A percentile compares a stretch with the other conserved stretches of the same genome.
These are phyloP conservation scores for Epinephelus malabaricus DNA, from an alignment of 2,797 vertebrate species.

Conservation along the genomic window DNA sequence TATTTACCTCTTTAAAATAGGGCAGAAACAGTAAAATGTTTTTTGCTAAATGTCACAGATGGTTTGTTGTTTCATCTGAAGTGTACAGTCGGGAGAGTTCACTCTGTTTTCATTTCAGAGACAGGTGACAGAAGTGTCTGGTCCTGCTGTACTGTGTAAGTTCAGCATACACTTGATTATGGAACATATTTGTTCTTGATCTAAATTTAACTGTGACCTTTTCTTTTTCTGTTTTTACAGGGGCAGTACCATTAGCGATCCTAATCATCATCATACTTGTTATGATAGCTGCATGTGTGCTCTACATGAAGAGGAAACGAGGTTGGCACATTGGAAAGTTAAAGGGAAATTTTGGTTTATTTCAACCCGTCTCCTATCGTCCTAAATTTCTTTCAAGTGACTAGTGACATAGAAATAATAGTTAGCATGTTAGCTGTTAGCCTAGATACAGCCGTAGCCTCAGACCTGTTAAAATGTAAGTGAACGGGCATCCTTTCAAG, in stretches of 20 bases:
- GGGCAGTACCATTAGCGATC: conserved; percentile 17
- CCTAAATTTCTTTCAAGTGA: too few relatives aligned
- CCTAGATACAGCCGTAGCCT: too few relatives aligned
- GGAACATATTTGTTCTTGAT: not conserved
- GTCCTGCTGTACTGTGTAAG: not conserved
- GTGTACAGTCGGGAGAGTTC: not conserved
- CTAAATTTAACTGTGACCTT: not conserved
- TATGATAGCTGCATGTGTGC: not conserved
- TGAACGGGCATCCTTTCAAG: too few relatives aligned
- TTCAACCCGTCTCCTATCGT: too few relatives aligned
- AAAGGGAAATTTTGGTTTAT: too few relatives aligned
- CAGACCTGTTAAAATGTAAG: too few relatives aligned
- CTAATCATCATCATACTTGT: fast-evolving
- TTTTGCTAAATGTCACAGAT: too few relatives aligned
- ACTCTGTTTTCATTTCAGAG: not conserved
- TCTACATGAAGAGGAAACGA: conserved; percentile 46
- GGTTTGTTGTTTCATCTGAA: not conserved
- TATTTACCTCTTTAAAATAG: too few relatives aligned
- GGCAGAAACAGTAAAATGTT: too few relatives aligned
- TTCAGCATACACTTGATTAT: not conserved
- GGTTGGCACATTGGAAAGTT: conserved; percentile 33
- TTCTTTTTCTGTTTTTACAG: conserved; percentile 39
- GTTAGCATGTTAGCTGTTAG: too few relatives aligned
- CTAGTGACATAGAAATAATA: too few relatives aligned
- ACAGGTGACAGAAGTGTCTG: too few relatives aligned